A percentile compares a stretch with the other conserved stretches of the same genome.
Evolutionary conservation across 2,888 invertebrate species (phyloP).

Genomic region (Lomographa bimaculata): DNA sequence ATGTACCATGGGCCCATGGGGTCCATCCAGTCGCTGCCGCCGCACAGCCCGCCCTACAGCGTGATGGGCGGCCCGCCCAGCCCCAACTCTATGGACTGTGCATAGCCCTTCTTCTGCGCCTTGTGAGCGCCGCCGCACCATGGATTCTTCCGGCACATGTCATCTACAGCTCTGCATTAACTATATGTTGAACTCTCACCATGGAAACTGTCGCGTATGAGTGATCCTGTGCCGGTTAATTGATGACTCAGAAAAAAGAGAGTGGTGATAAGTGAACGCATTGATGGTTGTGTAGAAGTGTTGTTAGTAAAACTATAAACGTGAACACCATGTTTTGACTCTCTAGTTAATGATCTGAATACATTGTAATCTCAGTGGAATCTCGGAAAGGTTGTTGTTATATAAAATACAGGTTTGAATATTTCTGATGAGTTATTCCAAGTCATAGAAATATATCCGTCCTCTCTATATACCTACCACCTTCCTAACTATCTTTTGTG

Average conservation of each 20-base stretch:
- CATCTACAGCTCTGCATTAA: slow-evolving; percentile 7
- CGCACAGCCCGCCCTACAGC: slow-evolving; percentile 89
- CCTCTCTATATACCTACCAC: neutral
- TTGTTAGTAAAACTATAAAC: slow-evolving; percentile 16
- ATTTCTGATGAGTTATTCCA: neutral
- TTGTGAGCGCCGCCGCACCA: slow-evolving; percentile 55
- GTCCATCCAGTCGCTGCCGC: slow-evolving; percentile 85
- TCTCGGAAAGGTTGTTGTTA: slow-evolving; percentile 1
- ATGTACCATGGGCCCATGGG: slow-evolving; percentile 86
- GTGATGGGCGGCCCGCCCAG: slow-evolving; percentile 86
- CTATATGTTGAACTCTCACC: slow-evolving; percentile 3
- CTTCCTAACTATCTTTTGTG: too few relatives aligned
- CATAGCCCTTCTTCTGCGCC: slow-evolving; percentile 83
- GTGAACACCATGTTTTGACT: slow-evolving; percentile 6
- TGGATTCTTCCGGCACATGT: slow-evolving; percentile 7
- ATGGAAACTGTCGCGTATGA: too few relatives aligned
- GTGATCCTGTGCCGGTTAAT: slow-evolving; percentile 4
- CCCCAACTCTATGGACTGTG: slow-evolving; percentile 89
- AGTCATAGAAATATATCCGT: slow-evolving; percentile 9
- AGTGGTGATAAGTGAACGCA: slow-evolving; percentile 24
- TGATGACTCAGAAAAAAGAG: too few relatives aligned
- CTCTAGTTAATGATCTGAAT: slow-evolving; percentile 5
- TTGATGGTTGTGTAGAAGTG: slow-evolving; percentile 28
- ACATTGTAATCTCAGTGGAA: slow-evolving; percentile 6
- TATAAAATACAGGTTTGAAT: neutral